Conservation (phyloP, 2,797 vertebrate genomes). For the Phataginus tetradactyla region DNA sequence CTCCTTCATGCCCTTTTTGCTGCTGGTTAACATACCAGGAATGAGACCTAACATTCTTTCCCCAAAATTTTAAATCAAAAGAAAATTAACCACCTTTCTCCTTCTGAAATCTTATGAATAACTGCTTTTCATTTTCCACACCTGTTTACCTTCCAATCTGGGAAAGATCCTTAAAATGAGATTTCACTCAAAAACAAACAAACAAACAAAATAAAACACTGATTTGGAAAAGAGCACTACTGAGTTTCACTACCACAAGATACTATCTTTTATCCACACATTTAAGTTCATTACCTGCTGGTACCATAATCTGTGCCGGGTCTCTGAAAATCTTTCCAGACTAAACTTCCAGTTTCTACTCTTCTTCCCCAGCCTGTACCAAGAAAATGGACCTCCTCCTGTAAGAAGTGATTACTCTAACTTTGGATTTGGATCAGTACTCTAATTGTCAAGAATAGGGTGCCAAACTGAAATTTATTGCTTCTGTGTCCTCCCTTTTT, state of each 20-base stretch:
- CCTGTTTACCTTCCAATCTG: neutral
- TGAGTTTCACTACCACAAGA: neutral
- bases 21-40: neutral
- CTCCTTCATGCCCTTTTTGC: neutral
- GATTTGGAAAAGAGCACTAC: neutral
- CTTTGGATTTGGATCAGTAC: neutral
- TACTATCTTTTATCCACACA: neutral
- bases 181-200: neutral
- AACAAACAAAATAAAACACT: neutral
- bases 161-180: neutral
- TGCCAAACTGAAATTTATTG: neutral
- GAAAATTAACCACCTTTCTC: neutral
- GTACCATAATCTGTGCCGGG: neutral
- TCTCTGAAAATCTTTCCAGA: neutral
- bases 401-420: neutral
- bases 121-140: neutral
- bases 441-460: neutral
- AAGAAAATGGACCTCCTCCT: neutral
- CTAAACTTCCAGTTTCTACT: too few species aligned
- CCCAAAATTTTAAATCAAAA: neutral
- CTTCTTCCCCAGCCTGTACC: neutral
- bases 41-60: neutral
- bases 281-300: neutral
- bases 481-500: neutral
- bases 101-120: neutral